Evolutionary conservation across 35 echinoderm and acorn worm species (phyloP).

Genomic region (Apostichopus parvimensis): DNA sequence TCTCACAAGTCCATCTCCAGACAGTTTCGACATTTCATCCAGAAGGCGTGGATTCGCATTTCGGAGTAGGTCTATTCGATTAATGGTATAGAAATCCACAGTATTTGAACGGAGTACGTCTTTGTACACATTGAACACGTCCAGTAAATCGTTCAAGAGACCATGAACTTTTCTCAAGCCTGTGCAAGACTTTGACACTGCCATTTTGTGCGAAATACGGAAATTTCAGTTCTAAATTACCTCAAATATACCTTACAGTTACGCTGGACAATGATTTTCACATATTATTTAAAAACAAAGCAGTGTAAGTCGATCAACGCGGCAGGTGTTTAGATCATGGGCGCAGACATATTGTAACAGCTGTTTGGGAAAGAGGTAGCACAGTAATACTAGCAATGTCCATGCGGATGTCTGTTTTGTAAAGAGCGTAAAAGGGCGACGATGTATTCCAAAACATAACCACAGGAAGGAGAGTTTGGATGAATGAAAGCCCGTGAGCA

Average conservation of each 20-base stretch:
- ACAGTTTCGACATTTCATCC: conserved; percentile 31
- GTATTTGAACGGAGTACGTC: conserved; percentile 55
- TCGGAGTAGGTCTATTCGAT: conserved; percentile 32
- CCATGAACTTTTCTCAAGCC: not conserved
- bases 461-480: no score
- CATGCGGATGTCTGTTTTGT: not conserved
- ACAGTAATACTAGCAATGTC: not conserved
- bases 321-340: not conserved
- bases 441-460: not conserved
- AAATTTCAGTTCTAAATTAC: no score
- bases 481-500: no score
- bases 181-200: not conserved
- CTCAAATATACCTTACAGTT: no score
- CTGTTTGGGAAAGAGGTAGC: not conserved
- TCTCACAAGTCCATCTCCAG: not conserved
- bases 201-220: not conserved
- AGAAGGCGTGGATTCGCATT: not conserved
- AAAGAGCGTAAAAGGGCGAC: not conserved
- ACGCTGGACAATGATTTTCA: no score
- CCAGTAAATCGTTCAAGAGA: conserved; percentile 43
- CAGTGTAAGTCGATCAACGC: no score
- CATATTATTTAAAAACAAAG: no score
- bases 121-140: conserved; percentile 47
- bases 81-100: conserved; percentile 70
- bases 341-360: not conserved